Base-by-base conservation (phyloP, 2,797 vertebrate genomes). In the Coranthus polyacanthus region DNA sequence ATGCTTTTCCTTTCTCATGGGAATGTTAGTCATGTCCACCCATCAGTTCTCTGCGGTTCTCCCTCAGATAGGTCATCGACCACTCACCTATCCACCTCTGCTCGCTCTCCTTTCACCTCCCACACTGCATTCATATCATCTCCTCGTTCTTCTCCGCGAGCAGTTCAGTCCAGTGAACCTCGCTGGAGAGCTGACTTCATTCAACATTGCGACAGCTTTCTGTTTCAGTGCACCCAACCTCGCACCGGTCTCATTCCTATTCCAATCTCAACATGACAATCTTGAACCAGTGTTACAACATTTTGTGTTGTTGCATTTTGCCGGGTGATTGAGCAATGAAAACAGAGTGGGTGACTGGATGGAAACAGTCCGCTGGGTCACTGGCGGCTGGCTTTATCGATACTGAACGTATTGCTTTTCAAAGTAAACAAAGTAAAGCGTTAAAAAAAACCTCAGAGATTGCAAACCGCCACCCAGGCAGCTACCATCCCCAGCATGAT, bases 121-220 rank as follows among this genome's bases (percentile, higher is more conserved):
- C 26, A 57, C 15, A 3, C 50, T 8, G 5, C 6, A 13, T 4
- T 43, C 1, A 0, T 5, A 11, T 65, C 51, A 32, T 18, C 15
- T 26, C 18, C 63, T 39, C 32, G 0, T 26, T 51, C 42, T 58
- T 32, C 55, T 50, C 18, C 2, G 2, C 12, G 58, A 61, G 56
- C 12, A 22, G 18, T 16, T 57, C 13, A 32, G 58, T 24, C 53
- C 56, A 39, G 21, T 43, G 24, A 62, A 65, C 55, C 43, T 34
- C 2, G 0, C 9, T 29, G 15, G 10, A 52, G 39, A 36, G 12
- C 16, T 51, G 41, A 42, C 24, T 47, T 68, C 36, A 46, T 39
- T 21, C 67, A 45, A 2, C 24, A 11, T 79, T 83, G 72, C 72
- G 54, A 78, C 81, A 70, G 44, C 37, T 49, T 47, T 69, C 61